Base-by-base conservation (phyloP, 2,113 vertebrate species). In the Stictonetta naevosa region DNA sequence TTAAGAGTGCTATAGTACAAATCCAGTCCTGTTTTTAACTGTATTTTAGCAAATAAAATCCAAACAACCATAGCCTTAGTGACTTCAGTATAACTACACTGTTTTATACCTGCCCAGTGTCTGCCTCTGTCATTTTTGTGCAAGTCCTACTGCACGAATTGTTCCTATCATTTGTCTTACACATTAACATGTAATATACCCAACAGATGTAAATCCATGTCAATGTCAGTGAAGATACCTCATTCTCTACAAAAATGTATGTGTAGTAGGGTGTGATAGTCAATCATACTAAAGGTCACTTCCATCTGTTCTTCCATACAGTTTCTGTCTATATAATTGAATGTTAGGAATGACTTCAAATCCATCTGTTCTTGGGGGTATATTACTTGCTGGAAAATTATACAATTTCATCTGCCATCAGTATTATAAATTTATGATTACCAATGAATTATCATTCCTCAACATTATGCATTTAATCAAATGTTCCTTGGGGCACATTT, bases 381-480 rank as follows among this genome's bases (percentile, higher is more conserved):
- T 78, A 81, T 90, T 90, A 40, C 79, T 75, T 68, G 13, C 46
- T 88, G 59, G 33, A 92, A 92, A 94, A 95, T 83, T 12, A 56
- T 56, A 59, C 48, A 4, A 44, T 94, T 94, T 96, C 38, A 44
- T 67, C 64, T 93, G 50, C 48, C 56, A 92, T 71, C 38, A 74
- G 46, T 86, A 75, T 96, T 96, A 93, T 28, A 72, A 72, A 93
- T 94, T 84, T 86, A 90, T 93, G 46, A 92, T 83, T 93, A 69
- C 48, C 25, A 13, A 53, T 86, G 76, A 81, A 80, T 96, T 68
- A 20, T 77, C 86, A 42, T 81, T 88, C 55, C 60, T 91, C 69
- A 88, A 64, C 90, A 92, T 92, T 88, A 75, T 56, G 86, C 31
- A 29, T 81, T 96, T 94, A 95, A 96, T 93, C 64, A 93, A 84